phyloP scores from a whole-genome alignment of 2,113 vertebrate genomes.

The Chrysemys picta region DNA sequence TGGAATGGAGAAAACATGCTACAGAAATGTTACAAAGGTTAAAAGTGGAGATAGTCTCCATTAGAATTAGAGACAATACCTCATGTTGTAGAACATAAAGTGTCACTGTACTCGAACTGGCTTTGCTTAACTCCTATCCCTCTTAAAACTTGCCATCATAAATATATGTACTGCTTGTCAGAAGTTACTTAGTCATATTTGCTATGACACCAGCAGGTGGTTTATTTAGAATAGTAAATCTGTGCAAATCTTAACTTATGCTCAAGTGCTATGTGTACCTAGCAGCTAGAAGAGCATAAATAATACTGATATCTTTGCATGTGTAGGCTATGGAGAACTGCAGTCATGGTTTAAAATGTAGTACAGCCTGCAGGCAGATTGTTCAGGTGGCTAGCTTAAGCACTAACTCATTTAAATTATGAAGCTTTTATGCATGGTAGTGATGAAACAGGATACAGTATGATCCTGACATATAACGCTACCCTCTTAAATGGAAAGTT shows the following conservation, averaged over 20 bases:
- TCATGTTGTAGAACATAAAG: not conserved
- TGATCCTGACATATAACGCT: too few species aligned
- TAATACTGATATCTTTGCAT: too few species aligned
- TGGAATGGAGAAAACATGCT: rapidly evolving
- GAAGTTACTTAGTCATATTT: too few species aligned
- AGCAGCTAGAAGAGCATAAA: not conserved
- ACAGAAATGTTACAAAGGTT: not conserved
- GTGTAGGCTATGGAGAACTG: not conserved
- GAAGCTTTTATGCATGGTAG: not conserved
- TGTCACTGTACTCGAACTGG: not conserved
- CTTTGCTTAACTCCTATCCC: not conserved
- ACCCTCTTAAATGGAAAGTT: not conserved
- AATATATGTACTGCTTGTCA: too few species aligned
- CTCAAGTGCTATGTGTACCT: not conserved
- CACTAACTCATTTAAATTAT: not conserved
- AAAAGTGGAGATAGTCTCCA: not conserved
- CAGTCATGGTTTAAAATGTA: too few species aligned
- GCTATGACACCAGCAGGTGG: not conserved
- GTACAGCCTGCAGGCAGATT: too few species aligned
- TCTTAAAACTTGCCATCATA: not conserved
- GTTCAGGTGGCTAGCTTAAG: too few species aligned
- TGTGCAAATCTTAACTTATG: too few species aligned
- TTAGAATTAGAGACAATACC: not conserved
- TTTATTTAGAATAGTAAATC: too few species aligned
- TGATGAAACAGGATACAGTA: not conserved